Evolutionary conservation across 1,140 invertebrate species (phyloP).

Genomic region (Formica exsecta): DNA sequence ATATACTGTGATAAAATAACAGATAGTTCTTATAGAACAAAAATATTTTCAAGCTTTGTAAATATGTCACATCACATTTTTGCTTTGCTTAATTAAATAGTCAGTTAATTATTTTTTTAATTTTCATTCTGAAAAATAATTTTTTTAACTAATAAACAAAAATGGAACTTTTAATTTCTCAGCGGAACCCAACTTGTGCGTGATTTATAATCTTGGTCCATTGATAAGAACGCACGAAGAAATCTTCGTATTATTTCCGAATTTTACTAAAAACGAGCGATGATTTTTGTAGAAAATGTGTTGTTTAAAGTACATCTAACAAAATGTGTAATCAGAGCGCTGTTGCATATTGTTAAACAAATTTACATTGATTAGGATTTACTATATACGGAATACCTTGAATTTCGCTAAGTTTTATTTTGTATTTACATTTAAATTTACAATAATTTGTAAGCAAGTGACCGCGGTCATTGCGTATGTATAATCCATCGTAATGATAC

Average conservation of each 20-base stretch:
- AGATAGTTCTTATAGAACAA: too few species aligned
- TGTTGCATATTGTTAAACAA: neutral
- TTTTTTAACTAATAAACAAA: neutral
- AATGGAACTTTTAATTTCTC: neutral
- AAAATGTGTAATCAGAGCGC: neutral
- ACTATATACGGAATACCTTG: neutral
- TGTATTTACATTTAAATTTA: neutral
- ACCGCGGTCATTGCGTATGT: neutral
- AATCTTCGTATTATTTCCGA: constrained; percentile 19
- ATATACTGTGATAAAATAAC: neutral
- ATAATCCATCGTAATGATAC: constrained; percentile 11
- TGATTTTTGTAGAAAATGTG: neutral
- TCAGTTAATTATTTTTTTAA: neutral
- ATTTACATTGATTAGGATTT: neutral
- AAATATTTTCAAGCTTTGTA: too few species aligned
- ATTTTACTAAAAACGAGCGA: neutral
- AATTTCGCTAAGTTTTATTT: constrained; percentile 14
- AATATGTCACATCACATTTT: neutral
- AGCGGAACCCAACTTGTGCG: neutral
- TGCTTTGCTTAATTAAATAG: neutral
- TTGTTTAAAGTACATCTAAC: neutral
- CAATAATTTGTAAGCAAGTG: constrained; percentile 11
- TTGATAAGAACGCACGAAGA: neutral
- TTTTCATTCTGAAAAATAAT: neutral
- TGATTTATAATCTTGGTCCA: neutral